Evolutionary conservation across 1,140 invertebrate genomes (phyloP).

Genomic region (Sitodiplosis mosellana): DNA sequence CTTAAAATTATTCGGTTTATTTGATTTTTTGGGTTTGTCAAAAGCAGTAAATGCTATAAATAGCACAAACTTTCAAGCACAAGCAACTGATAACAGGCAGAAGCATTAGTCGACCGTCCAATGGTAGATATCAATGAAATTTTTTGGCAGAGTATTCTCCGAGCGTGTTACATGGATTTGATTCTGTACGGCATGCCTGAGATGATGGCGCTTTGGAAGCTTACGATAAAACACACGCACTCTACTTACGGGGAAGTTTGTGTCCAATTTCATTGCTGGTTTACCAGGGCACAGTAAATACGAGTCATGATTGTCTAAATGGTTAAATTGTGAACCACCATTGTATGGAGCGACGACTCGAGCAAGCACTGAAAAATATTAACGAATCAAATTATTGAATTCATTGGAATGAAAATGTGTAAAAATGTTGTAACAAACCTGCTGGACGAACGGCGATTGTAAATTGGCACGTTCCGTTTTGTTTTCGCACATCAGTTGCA

Average conservation of each 20-base stretch:
- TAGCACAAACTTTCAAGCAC: no score
- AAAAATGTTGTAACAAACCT: conserved; percentile 1
- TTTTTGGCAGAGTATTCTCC: no score
- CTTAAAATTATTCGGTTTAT: no score
- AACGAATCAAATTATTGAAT: conserved; percentile 5
- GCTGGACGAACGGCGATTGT: conserved; percentile 30
- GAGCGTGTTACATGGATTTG: no score
- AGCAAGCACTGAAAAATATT: conserved; percentile 4
- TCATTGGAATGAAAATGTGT: no score
- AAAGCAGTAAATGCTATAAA: no score
- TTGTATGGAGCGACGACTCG: no score
- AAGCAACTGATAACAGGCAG: no score
- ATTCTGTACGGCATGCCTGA: background rate
- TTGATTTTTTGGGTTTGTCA: no score
- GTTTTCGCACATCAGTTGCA: conserved; percentile 39
- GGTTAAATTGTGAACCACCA: background rate
- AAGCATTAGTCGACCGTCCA: no score
- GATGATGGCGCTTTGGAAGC: background rate
- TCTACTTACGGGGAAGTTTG: conserved; percentile 6
- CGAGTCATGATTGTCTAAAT: conserved; percentile 3
- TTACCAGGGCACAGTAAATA: conserved; percentile 4
- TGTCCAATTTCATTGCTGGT: conserved; percentile 4
- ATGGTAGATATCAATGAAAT: no score
- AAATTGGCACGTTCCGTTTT: conserved; percentile 40
- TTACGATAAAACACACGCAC: conserved; percentile 3